Percentiles rank a stretch among this genome's conserved stretches.
Conservation (phyloP, 2,888 invertebrate species). For the Drosophila pseudotalamancana region DNA sequence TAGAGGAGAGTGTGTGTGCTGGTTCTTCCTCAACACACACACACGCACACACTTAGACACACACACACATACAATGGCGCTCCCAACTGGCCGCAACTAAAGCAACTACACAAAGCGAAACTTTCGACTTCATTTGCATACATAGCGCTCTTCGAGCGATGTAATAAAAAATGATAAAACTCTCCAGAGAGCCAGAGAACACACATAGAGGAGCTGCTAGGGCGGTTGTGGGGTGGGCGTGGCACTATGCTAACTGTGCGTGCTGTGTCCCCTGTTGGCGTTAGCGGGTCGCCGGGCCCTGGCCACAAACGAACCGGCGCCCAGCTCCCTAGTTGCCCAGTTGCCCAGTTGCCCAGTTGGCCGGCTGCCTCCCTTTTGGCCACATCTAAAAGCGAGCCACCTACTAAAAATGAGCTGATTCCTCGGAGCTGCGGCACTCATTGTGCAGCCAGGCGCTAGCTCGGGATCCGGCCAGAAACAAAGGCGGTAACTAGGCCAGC, state of each 20-base stretch:
- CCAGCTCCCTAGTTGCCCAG: constrained; percentile 48
- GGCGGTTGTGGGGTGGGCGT: background rate
- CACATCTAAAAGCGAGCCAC: constrained; percentile 35
- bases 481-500: constrained; percentile 73
- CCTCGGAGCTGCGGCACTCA: constrained; percentile 64
- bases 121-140: constrained; percentile 82
- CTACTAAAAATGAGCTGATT: constrained; percentile 76
- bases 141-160: constrained; percentile 81
- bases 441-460: constrained; percentile 52
- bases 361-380: constrained; percentile 9
- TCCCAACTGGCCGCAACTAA: constrained; percentile 52
- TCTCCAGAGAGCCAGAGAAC: constrained; percentile 60
- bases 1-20: background rate
- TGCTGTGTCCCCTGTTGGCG: constrained; percentile 66
- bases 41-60: background rate
- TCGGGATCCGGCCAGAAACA: constrained; percentile 64
- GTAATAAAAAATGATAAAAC: constrained; percentile 82
- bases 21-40: background rate
- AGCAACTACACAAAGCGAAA: constrained; percentile 75
- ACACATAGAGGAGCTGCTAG: background rate
- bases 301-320: constrained; percentile 68
- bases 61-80: constrained; percentile 2
- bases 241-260: constrained; percentile 64
- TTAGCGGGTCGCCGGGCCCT: constrained; percentile 41
- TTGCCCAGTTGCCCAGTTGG: background rate